Conservation (phyloP, 2,113 vertebrate species). For the Tiliqua scincoides region DNA sequence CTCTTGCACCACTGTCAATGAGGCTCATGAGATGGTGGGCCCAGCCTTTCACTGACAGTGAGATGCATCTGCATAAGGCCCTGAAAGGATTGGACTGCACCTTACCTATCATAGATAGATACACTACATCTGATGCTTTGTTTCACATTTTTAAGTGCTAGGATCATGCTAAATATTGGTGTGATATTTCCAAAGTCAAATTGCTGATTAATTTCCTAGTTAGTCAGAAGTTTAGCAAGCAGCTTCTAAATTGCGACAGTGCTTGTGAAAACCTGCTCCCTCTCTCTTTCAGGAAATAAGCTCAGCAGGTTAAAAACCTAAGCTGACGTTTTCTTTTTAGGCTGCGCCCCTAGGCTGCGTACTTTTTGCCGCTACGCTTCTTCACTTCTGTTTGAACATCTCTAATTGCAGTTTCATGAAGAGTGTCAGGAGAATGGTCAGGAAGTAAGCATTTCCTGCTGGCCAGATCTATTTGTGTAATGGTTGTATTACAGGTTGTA, state of each 20-base stretch:
- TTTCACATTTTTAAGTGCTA: not conserved
- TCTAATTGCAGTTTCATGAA: conserved; percentile 47
- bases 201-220: not conserved
- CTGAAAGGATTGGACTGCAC: no score
- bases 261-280: not conserved
- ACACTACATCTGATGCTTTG: not conserved
- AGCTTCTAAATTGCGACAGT: not conserved
- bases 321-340: conserved; percentile 41
- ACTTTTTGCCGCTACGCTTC: conserved; percentile 21
- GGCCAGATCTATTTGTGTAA: conserved; percentile 73
- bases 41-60: no score
- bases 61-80: no score
- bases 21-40: no score
- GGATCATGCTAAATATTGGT: not conserved
- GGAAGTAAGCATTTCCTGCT: conserved; percentile 74
- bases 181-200: not conserved
- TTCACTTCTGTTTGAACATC: conserved; percentile 29
- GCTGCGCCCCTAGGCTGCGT: not conserved
- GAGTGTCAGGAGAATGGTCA: conserved; percentile 61
- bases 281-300: conserved; percentile 14
- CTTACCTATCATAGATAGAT: no score
- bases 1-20: no score
- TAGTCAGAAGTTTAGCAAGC: not conserved
- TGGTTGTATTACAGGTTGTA: conserved; percentile 68
- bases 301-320: conserved; percentile 29